Percentiles rank a stretch among this genome's conserved stretches.
Evolutionary conservation across 2,113 vertebrate species (phyloP).

Genomic region (Daubentonia madagascariensis): DNA sequence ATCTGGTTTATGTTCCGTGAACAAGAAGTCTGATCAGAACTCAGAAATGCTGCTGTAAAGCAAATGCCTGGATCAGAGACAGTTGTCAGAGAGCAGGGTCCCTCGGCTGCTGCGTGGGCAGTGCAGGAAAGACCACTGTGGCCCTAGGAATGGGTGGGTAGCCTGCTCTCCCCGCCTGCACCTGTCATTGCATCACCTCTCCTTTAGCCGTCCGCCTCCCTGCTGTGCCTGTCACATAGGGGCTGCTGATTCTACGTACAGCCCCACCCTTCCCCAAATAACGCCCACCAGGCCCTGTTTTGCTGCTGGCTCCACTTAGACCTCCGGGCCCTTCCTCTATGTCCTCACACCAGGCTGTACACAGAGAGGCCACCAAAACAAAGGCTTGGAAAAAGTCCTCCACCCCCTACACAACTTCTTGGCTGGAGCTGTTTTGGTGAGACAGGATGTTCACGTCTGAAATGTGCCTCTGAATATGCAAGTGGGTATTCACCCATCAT

Average conservation of each 20-base stretch:
- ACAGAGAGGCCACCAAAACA: neutral
- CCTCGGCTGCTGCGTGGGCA: neutral
- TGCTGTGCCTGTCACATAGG: neutral
- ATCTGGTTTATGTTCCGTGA: neutral
- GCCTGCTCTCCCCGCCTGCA: neutral
- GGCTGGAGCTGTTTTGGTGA: neutral
- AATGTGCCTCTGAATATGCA: neutral
- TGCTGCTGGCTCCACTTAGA: neutral
- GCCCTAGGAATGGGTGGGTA: neutral
- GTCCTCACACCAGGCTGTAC: fast-evolving
- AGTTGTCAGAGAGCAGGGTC: fast-evolving
- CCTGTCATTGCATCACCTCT: neutral
- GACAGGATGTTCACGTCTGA: neutral
- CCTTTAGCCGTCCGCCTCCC: neutral
- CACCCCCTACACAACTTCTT: neutral
- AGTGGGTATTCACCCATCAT: neutral
- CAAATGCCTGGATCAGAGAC: neutral
- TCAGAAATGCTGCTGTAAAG: fast-evolving
- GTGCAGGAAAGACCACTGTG: neutral
- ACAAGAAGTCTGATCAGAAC: neutral
- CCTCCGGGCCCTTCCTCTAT: neutral
- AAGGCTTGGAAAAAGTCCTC: neutral
- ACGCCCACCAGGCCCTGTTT: no score
- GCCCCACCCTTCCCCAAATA: neutral
- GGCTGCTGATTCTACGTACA: neutral